Base-by-base conservation (phyloP, 2,113 vertebrate genomes). In the Aspiorhynchus laticeps region DNA sequence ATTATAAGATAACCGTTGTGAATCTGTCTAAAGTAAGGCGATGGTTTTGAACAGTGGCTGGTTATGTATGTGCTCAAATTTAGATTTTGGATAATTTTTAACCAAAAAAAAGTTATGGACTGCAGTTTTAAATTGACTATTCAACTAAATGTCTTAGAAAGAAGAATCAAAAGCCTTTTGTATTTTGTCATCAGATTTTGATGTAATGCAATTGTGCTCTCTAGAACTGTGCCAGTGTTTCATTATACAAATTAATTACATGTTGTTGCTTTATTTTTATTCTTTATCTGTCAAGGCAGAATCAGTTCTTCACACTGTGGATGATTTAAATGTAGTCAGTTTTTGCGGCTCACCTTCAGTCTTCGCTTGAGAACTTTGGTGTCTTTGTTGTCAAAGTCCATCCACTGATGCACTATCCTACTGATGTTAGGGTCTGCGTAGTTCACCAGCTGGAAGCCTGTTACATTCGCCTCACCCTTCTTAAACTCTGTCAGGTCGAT, bases 371-470 rank as follows among this genome's bases (percentile, higher is more conserved):
- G 95, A 80, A 97, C 93, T 88, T 98, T 97, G 85, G 97, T 96
- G 87, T 99, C 98, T 86, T 98, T 97, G 51, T 95, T 97, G 78
- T 99, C 98, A 4, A 97, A 98, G 83, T 93, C 97, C 92, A 96
- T 94, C 98, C 98, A 99, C 87, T 99, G 98, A 73, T 99, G 97
- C 93, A 97, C 96, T 74, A 97, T 96, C 46, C 94, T 96, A 91
- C 96, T 96, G 0, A 98, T 96, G 38, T 93, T 92, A 21, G 94
- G 93, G 41, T 98, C 97, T 0, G 97, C 97, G 90, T 98, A 96
- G 93, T 98, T 98, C 89, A 99, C 98, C 83, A 99, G 24, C 91
- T 99, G 98, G 92, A 99, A 99, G 5, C 98, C 98, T 0, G 98
- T 98, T 89, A 99, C 97, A 10, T 99, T 99, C 26, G 97, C 98